Evolutionary conservation across 1,140 invertebrate genomes (phyloP), one percentile per base, ranked within the genome.

Genomic region (Aphidius gifuensis): DNA sequence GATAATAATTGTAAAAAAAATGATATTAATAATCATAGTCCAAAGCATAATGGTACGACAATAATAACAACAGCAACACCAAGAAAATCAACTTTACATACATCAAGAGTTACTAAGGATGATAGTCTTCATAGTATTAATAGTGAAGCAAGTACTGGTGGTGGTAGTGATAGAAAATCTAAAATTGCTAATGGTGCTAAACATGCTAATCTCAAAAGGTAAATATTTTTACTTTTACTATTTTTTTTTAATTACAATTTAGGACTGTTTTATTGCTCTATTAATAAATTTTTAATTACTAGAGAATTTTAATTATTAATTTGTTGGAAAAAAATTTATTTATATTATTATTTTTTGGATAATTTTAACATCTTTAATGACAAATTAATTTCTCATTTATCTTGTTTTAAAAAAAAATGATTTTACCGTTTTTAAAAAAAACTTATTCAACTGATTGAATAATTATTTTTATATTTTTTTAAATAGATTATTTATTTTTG

Each of bases 181-280:
- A 78, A 76, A 68, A 73, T 80, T 32, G 69, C 77, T 64, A 82
- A 81, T 64, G 80, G 78, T 8, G 77, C 81, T 45, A 84, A 84
- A 68, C 79, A 83, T 61, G 77, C 81, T 40, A 82, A 76, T 67
- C 79, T 85, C 61, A 85, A 85, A 67, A 82, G 83, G 83, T 84
- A 67, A 70, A 68, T 48, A 32, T 3, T 32, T 3, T 32, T 32
- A 7, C 6, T 57, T 53, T 43, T 9, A 42, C 58, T 57, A 38
- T 62, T 8, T 23, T 64, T 47, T 54, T 64, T 59, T 58, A 45
- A 53, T 53, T 32, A 39, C 11, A 32, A 23, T 38, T 44, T 32
- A 32, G 4, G 1, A 16, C 1, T 16, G 16, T 16, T 16, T 16
- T 16, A 16, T 16, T 16, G 1, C 16, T 16, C 16, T 16, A 16